Evolutionary conservation across 2,113 vertebrate species (phyloP).

Genomic region (Tor tambroides): DNA sequence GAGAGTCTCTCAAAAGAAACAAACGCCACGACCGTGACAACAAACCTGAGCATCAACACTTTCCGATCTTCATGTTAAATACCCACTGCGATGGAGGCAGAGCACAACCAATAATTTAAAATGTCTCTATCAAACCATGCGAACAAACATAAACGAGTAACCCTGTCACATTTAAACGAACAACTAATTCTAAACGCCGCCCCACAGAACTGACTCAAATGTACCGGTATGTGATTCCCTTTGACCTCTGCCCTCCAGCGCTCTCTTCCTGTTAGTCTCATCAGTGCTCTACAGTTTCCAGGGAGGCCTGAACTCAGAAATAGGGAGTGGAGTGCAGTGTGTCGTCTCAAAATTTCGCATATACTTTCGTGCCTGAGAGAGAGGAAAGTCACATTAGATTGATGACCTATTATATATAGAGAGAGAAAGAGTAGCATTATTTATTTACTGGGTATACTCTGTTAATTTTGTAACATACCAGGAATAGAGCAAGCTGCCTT

Average conservation of each 20-base stretch:
- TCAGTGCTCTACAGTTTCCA: slow-evolving; percentile 77
- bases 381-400: not conserved
- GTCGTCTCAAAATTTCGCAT: slow-evolving; percentile 88
- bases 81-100: not conserved
- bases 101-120: slow-evolving; percentile 9
- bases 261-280: not conserved
- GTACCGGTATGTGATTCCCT: slow-evolving; percentile 24
- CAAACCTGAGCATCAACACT: slow-evolving; percentile 23
- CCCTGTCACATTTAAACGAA: not conserved
- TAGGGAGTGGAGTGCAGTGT: slow-evolving; percentile 88
- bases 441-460: not conserved
- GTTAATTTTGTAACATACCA: slow-evolving; percentile 75
- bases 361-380: slow-evolving; percentile 84
- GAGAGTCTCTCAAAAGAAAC: slow-evolving; percentile 38
- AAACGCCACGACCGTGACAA: not conserved
- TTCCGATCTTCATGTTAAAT: not conserved
- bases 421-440: not conserved
- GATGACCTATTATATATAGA: not conserved
- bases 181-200: not conserved
- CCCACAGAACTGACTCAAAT: not conserved
- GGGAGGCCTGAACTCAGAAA: slow-evolving; percentile 81
- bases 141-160: not conserved
- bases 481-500: slow-evolving; percentile 82
- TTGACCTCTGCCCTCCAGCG: not conserved
- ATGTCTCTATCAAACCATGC: not conserved